phyloP scores from a whole-genome alignment of 1,140 invertebrate species.

The Ceratitis capitata region DNA sequence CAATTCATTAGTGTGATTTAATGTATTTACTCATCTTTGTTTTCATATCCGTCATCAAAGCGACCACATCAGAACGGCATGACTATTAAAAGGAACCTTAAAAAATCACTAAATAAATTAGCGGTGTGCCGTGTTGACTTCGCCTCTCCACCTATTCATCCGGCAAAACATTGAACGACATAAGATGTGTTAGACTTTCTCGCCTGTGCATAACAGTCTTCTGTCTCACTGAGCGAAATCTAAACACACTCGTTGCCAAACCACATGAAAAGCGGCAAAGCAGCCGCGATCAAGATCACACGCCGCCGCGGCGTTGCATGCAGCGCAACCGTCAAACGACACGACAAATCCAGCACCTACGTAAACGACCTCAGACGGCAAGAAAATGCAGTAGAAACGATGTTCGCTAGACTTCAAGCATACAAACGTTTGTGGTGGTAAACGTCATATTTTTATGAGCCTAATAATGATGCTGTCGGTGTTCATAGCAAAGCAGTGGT shows the following conservation, averaged over 20 bases:
- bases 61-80: background rate
- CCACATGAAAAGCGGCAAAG: constrained; percentile 19
- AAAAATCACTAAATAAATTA: background rate
- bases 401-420: background rate
- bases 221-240: background rate
- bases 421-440: constrained; percentile 6
- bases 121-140: background rate
- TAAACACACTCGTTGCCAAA: constrained; percentile 35
- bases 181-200: too few relatives aligned
- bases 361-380: background rate
- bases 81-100: background rate
- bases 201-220: background rate
- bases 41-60: constrained; percentile 8
- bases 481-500: background rate
- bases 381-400: background rate
- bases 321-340: constrained; percentile 17
- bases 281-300: background rate
- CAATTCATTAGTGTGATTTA: too few relatives aligned
- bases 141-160: background rate
- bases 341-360: background rate
- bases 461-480: background rate
- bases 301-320: constrained; percentile 8
- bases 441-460: constrained; percentile 1
- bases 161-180: background rate
- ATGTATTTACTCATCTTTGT: background rate